These are phyloP conservation scores for Agrenia bidenticulata DNA, from an alignment of 2,888 invertebrate species.

Conservation along the genomic window DNA sequence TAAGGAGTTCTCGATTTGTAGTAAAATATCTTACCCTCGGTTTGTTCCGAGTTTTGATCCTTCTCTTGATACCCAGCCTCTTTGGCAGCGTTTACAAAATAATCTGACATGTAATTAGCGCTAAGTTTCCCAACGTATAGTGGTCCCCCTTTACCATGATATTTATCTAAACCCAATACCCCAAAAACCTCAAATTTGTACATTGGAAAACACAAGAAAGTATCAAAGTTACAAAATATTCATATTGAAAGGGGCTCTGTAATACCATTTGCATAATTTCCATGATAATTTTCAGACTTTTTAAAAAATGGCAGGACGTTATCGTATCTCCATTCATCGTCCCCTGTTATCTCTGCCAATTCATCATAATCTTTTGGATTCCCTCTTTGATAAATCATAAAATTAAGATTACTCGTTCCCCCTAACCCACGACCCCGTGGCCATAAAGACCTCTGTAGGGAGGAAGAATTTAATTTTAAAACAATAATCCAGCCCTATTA, in stretches of 20 bases:
- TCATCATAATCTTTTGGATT: conserved; percentile 38
- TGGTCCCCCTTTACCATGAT: conserved; percentile 34
- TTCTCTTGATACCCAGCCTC: conserved; percentile 37
- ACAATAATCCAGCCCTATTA: background rate
- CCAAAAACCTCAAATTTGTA: background rate
- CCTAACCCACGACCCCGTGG: conserved; percentile 42
- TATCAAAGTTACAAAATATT: too few species aligned
- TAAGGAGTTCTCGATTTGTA: too few species aligned
- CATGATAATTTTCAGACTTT: conserved; percentile 46
- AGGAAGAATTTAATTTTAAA: background rate
- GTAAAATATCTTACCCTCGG: conserved; percentile 19
- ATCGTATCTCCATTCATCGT: conserved; percentile 40
- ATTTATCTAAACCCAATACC: conserved; percentile 19
- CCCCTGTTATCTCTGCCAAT: conserved; percentile 34
- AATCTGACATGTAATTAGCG: conserved; percentile 28
- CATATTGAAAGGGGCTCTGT: background rate
- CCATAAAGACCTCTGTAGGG: conserved; percentile 24
- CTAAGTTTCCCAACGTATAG: conserved; percentile 36
- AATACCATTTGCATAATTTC: conserved; percentile 39
- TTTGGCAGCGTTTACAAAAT: conserved; percentile 41
- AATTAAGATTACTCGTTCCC: conserved; percentile 40
- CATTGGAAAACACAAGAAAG: too few species aligned
- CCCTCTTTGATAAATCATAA: conserved; percentile 44
- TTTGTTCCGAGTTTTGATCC: conserved; percentile 45
- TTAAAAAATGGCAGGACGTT: conserved; percentile 39